Evolutionary conservation across 2,888 invertebrate species (phyloP).

Genomic region (Synanthedon andrenaeformis): DNA sequence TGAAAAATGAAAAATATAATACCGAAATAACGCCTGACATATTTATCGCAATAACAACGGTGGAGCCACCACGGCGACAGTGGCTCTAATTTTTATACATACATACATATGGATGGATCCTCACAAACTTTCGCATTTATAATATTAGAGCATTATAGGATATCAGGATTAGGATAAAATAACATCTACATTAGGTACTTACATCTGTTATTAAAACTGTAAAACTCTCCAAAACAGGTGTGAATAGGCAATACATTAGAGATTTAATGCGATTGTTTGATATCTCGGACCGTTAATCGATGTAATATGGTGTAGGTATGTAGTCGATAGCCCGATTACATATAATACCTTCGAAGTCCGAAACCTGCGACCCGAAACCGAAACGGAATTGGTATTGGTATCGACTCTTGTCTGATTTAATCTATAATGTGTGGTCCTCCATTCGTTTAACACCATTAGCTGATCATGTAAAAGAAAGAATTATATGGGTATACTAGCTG

Average conservation of each 20-base stretch:
- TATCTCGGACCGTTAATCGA: conserved; percentile 37
- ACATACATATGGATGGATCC: too few relatives aligned
- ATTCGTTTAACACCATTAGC: conserved; percentile 24
- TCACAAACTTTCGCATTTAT: too few relatives aligned
- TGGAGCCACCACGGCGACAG: too few relatives aligned
- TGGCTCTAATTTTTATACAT: too few relatives aligned
- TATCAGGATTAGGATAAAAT: not conserved
- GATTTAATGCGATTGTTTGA: conserved; percentile 38
- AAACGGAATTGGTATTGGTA: conserved; percentile 33
- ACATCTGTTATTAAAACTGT: conserved; percentile 10
- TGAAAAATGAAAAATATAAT: too few relatives aligned
- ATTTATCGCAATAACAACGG: too few relatives aligned
- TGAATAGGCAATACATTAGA: conserved; percentile 37
- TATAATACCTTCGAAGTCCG: too few relatives aligned
- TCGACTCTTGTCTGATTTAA: conserved; percentile 31
- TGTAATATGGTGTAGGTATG: conserved; percentile 38
- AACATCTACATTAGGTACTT: not conserved
- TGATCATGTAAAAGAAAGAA: conserved; percentile 23
- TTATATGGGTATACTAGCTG: conserved; percentile 17
- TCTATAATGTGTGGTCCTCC: conserved; percentile 46
- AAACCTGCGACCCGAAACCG: conserved; percentile 10
- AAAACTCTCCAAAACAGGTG: conserved; percentile 23
- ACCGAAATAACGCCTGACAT: too few relatives aligned
- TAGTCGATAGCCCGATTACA: conserved; percentile 16
- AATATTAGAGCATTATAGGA: conserved; percentile 1